phyloP scores from a whole-genome alignment of 2,888 invertebrate genomes.

The Deilephila porcellus region DNA sequence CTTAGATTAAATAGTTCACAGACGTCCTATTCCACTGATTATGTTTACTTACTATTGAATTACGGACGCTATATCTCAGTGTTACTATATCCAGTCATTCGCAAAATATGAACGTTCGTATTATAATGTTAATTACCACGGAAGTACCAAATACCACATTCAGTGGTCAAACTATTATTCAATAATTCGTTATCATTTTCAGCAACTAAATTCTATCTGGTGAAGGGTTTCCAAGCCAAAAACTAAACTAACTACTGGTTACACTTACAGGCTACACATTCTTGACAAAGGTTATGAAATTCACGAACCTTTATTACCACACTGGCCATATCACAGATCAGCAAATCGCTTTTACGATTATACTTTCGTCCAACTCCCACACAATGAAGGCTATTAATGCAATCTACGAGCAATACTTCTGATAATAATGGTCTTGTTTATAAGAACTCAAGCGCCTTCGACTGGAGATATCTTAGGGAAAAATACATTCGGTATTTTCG shows the following conservation, averaged over 20 bases:
- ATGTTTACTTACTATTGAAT: neutral
- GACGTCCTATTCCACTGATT: neutral
- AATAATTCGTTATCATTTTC: too few relatives aligned
- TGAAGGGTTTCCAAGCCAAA: too few relatives aligned
- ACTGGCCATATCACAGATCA: neutral
- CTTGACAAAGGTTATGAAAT: neutral
- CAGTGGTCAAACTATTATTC: too few relatives aligned
- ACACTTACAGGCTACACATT: too few relatives aligned
- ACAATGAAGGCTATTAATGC: slow-evolving; percentile 61
- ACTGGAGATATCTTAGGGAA: slow-evolving; percentile 52
- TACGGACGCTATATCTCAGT: too few relatives aligned
- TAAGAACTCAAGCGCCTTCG: slow-evolving; percentile 62
- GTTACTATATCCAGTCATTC: too few relatives aligned
- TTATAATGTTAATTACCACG: too few relatives aligned
- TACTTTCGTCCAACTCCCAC: slow-evolving; percentile 34
- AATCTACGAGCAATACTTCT: slow-evolving; percentile 74
- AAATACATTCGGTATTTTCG: slow-evolving; percentile 47
- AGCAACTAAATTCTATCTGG: too few relatives aligned
- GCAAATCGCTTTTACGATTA: slow-evolving; percentile 3
- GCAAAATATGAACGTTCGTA: too few relatives aligned
- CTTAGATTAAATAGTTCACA: slow-evolving; percentile 14
- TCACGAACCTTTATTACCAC: neutral
- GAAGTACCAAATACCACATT: too few relatives aligned
- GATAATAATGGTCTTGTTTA: slow-evolving; percentile 78
- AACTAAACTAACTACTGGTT: too few relatives aligned